Evolutionary conservation across 2,797 vertebrate species (phyloP).

Genomic region (Macropodus opercularis): DNA sequence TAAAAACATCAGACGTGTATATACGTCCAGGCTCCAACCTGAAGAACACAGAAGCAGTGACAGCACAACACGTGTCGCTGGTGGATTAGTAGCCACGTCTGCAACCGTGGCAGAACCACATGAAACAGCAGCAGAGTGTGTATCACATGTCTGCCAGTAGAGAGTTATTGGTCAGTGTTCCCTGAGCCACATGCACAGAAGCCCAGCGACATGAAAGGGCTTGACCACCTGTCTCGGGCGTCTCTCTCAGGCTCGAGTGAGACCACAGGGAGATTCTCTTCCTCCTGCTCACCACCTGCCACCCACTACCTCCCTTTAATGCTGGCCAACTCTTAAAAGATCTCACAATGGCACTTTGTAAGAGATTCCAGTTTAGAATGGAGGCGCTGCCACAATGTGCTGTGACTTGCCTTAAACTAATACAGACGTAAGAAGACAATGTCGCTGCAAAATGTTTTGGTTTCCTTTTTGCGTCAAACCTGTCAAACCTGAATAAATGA

Average conservation of each 20-base stretch:
- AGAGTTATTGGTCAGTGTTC: slow-evolving; percentile 56
- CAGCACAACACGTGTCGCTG: slow-evolving; percentile 48
- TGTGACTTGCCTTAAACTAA: slow-evolving; percentile 35
- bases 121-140: slow-evolving; percentile 65
- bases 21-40: too few species aligned
- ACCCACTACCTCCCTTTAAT: slow-evolving; percentile 67
- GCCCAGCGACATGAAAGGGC: slow-evolving; percentile 74
- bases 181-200: slow-evolving; percentile 69
- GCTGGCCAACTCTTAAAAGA: slow-evolving; percentile 66
- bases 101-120: slow-evolving; percentile 54
- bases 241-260: slow-evolving; percentile 71
- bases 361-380: slow-evolving; percentile 57
- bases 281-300: slow-evolving; percentile 75
- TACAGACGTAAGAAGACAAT: too few species aligned
- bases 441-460: too few species aligned
- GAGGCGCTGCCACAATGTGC: slow-evolving; percentile 33
- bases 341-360: slow-evolving; percentile 68
- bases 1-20: slow-evolving; percentile 31
- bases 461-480: too few species aligned
- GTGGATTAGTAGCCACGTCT: slow-evolving; percentile 50
- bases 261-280: slow-evolving; percentile 78
- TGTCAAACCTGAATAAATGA: too few species aligned
- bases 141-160: slow-evolving; percentile 64
- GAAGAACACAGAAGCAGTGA: slow-evolving; percentile 18
- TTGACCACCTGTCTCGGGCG: slow-evolving; percentile 78